Evolutionary conservation across 2,888 invertebrate species (phyloP).

Genomic region (Arctia plantaginis): DNA sequence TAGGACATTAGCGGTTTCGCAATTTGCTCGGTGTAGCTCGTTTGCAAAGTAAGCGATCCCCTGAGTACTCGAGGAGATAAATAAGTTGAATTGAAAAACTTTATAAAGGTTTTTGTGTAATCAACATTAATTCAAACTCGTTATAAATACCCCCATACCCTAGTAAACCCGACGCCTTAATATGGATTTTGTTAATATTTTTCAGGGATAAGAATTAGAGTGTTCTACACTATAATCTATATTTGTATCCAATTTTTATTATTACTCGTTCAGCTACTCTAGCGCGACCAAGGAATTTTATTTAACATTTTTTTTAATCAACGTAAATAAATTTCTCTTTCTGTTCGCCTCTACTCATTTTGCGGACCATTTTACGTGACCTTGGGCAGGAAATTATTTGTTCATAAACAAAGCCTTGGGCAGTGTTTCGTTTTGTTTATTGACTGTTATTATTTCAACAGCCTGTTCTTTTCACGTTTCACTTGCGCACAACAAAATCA

Average conservation of each 20-base stretch:
- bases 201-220: too few species aligned
- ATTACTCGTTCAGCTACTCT: background rate
- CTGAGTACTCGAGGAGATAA: background rate
- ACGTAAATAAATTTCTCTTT: background rate
- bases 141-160: background rate
- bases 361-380: background rate
- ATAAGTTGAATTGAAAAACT: constrained; percentile 10
- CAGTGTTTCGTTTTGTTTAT: background rate
- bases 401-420: background rate
- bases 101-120: constrained; percentile 1
- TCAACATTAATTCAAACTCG: background rate
- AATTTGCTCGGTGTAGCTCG: constrained; percentile 24
- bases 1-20: constrained; percentile 20
- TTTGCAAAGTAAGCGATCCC: constrained; percentile 4
- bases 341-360: background rate
- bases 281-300: too few species aligned
- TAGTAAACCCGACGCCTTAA: background rate
- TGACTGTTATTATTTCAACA: background rate
- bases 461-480: background rate
- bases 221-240: too few species aligned
- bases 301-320: background rate
- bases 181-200: background rate
- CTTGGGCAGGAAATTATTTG: background rate
- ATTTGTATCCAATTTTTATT: background rate
- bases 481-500: background rate